phyloP scores from a whole-genome alignment of 1,140 invertebrate species.

The Danaus melanippus region DNA sequence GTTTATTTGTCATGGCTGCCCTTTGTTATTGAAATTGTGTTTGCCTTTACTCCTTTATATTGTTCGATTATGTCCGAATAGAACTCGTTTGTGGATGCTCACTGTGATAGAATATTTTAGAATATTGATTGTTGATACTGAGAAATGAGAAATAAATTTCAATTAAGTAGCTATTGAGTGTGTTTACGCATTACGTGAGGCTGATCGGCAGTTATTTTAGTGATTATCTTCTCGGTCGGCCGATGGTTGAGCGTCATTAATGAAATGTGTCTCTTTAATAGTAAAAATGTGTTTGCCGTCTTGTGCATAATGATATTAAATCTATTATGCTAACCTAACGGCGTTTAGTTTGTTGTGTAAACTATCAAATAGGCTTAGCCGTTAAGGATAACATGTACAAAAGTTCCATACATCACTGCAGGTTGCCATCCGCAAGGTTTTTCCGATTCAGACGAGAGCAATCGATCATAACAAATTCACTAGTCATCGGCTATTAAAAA shows the following conservation, averaged over 20 bases:
- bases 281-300: constrained; percentile 4
- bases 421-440: constrained; percentile 38
- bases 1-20: constrained; percentile 70
- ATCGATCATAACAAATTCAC: constrained; percentile 70
- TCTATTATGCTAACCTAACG: constrained; percentile 3
- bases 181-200: constrained; percentile 39
- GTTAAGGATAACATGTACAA: constrained; percentile 21
- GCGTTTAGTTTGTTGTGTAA: constrained; percentile 6
- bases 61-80: constrained; percentile 65
- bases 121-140: constrained; percentile 71
- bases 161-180: constrained; percentile 65
- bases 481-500: constrained; percentile 68
- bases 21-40: constrained; percentile 72
- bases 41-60: constrained; percentile 70
- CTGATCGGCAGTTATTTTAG: constrained; percentile 48
- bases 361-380: constrained; percentile 12
- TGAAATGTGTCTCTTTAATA: constrained; percentile 40
- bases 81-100: constrained; percentile 64
- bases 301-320: background rate
- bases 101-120: constrained; percentile 64
- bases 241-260: constrained; percentile 40
- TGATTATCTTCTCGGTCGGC: constrained; percentile 51
- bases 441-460: constrained; percentile 36
- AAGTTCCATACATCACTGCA: constrained; percentile 24
- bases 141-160: constrained; percentile 71